phyloP scores from a whole-genome alignment of 2,113 vertebrate species.

The Nicator chloris region DNA sequence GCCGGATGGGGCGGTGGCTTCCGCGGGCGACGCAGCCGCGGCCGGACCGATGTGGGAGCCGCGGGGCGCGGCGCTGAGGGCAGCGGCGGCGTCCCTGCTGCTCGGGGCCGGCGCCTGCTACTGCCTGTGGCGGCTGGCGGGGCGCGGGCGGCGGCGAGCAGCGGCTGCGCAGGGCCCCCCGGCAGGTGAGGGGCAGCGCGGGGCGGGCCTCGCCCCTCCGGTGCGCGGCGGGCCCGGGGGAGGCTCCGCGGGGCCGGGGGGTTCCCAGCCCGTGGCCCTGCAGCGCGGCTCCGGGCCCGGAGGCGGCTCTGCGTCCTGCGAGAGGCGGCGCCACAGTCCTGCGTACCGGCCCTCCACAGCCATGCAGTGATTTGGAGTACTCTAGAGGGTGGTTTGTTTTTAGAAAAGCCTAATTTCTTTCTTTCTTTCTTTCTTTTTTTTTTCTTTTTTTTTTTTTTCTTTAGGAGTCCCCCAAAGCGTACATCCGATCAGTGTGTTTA shows the following conservation, averaged over 20 bases:
- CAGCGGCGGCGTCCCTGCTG: not conserved
- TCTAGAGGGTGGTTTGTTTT: rapidly evolving
- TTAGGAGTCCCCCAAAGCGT: rapidly evolving
- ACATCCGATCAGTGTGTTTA: not conserved
- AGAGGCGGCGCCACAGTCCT: rapidly evolving
- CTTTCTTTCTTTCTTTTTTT: no score
- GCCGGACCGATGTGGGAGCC: not conserved
- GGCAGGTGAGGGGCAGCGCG: not conserved
- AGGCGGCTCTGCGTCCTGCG: rapidly evolving
- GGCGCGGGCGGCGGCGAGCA: not conserved
- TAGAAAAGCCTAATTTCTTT: not conserved
- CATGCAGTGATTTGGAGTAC: rapidly evolving
- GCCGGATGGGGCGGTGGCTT: not conserved
- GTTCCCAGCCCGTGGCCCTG: not conserved
- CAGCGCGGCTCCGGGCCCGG: not conserved
- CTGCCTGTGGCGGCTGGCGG: not conserved
- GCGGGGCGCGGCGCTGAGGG: not conserved
- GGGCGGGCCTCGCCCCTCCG: not conserved
- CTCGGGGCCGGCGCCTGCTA: not conserved
- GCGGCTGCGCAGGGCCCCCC: no score
- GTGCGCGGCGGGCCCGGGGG: not conserved
- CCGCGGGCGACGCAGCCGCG: not conserved
- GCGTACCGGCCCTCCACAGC: rapidly evolving
- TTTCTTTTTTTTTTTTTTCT: not conserved
- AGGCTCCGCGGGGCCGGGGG: not conserved